These are phyloP conservation scores for Seriola dumerili DNA, from an alignment of 2,113 vertebrate genomes.

Conservation along the genomic window DNA sequence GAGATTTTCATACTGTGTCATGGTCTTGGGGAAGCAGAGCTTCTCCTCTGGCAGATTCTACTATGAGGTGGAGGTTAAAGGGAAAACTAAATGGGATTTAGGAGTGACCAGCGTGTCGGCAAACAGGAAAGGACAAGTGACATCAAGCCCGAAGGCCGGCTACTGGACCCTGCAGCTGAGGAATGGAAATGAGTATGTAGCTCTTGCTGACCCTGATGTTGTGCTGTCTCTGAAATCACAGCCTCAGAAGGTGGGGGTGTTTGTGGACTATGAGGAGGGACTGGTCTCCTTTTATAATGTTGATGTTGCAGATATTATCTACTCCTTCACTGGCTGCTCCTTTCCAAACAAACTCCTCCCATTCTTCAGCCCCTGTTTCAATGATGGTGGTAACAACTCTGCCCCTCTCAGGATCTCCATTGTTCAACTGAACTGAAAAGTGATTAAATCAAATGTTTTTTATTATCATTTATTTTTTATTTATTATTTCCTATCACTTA, in stretches of 20 bases:
- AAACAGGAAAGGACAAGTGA: constrained; percentile 16
- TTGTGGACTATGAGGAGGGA: background rate
- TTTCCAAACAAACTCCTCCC: constrained; percentile 12
- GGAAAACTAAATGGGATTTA: constrained; percentile 13
- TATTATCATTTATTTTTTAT: background rate
- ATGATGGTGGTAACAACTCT: constrained; percentile 10
- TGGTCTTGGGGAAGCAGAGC: background rate
- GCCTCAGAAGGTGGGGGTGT: no score
- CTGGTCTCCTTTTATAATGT: constrained; percentile 26
- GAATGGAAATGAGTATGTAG: constrained; percentile 20
- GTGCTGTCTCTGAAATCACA: background rate
- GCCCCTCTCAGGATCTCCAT: constrained; percentile 16
- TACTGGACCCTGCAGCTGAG: constrained; percentile 28
- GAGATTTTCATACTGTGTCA: constrained; percentile 15
- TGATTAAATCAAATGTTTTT: background rate
- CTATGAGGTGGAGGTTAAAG: constrained; percentile 8
- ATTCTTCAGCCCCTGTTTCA: background rate
- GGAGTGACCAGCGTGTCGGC: background rate
- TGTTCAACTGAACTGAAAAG: background rate
- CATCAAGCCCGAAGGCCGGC: background rate
- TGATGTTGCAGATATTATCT: constrained; percentile 4
- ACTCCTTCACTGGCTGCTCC: constrained; percentile 22
- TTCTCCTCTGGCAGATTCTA: constrained; percentile 18
- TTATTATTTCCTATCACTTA: background rate
- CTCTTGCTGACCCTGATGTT: constrained; percentile 3